phyloP scores from a whole-genome alignment of 2,888 invertebrate species.

The Clanis bilineata region DNA sequence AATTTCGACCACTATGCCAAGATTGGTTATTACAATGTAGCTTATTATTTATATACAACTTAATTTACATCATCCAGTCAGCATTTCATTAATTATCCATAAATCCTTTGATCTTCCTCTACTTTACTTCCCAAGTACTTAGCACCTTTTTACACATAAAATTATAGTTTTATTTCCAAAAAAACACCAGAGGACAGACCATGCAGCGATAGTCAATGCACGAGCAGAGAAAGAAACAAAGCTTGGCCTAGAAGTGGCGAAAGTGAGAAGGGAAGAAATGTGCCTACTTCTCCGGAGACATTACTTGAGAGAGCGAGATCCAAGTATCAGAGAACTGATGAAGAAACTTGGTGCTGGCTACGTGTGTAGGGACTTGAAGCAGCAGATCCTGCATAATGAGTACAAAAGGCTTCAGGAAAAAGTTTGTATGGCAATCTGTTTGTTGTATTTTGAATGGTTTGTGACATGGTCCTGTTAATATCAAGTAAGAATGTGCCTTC shows the following conservation, averaged over 20 bases:
- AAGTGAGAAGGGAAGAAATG: slow-evolving; percentile 50
- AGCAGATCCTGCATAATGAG: slow-evolving; percentile 83
- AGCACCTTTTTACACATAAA: no score
- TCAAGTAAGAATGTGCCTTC: no score
- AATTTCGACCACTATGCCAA: no score
- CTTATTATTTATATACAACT: no score
- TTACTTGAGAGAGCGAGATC: slow-evolving; percentile 82
- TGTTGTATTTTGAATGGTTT: not conserved
- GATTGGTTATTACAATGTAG: no score
- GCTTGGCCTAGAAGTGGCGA: slow-evolving; percentile 59
- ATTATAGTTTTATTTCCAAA: not conserved
- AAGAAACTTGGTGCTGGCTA: slow-evolving; percentile 87
- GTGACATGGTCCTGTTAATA: not conserved
- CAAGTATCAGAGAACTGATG: slow-evolving; percentile 84
- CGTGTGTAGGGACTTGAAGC: slow-evolving; percentile 82
- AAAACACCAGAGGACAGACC: slow-evolving; percentile 65
- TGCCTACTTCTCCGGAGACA: slow-evolving; percentile 68
- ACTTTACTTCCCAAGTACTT: no score
- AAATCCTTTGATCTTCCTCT: no score
- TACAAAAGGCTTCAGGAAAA: slow-evolving; percentile 81
- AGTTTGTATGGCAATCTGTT: slow-evolving; percentile 46
- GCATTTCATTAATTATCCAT: no score
- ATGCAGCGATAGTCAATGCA: slow-evolving; percentile 68
- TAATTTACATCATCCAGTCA: no score
- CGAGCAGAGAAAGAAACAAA: slow-evolving; percentile 57